Evolutionary conservation across 1,140 invertebrate genomes (phyloP), one percentile per base, ranked within the genome.

Genomic region (Glossosoma conforme): DNA sequence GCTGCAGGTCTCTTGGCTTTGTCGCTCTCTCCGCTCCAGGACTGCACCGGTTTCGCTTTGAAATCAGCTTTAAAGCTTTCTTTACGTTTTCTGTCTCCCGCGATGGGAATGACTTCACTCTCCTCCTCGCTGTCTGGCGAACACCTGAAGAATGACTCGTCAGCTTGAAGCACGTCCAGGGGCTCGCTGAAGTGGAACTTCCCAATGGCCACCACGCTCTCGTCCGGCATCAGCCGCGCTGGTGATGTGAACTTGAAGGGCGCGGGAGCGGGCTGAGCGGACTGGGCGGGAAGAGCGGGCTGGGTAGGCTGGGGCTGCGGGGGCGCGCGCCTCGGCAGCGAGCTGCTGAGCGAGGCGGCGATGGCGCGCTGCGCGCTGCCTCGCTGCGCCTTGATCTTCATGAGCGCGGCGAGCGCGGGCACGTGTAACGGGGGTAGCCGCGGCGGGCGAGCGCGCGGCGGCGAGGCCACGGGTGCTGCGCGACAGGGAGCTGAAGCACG

Each of bases 401-500:
- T 45, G 13, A 58, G 46, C 11, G 51, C 33, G 24, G 55, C 51
- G 46, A 53, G 40, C n/a, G 43, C 22, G 4, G 55, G 55, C 36
- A 40, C 30, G 9, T 48, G 45, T 15, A 53, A 33, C 25, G 48
- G 33, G 19, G 33, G 50, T 8, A 44, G 48, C 33, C 43, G 35
- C 10, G 15, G 19, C 20, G 21, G 19, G 11, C 32, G 33, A 28
- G 20, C 21, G 30, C 18, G 28, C 38, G 14, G 44, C 22, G 37
- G 28, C 14, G 35, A 8, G 6, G 6, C 6, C 24, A 28, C 10
- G 17, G 13, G 36, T 22, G 38, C 18, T 28, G 17, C 25, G 19
- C 11, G 37, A 28, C 10, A 38, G 38, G 18, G 28, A n/a, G 13
- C 30, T 43, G 21, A 81, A 61, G 86, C 84, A 58, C 83, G 82